Evolutionary conservation across 2,113 vertebrate genomes (phyloP), one percentile per base, ranked within the genome.

Genomic region (Himantopus leucocephalus): DNA sequence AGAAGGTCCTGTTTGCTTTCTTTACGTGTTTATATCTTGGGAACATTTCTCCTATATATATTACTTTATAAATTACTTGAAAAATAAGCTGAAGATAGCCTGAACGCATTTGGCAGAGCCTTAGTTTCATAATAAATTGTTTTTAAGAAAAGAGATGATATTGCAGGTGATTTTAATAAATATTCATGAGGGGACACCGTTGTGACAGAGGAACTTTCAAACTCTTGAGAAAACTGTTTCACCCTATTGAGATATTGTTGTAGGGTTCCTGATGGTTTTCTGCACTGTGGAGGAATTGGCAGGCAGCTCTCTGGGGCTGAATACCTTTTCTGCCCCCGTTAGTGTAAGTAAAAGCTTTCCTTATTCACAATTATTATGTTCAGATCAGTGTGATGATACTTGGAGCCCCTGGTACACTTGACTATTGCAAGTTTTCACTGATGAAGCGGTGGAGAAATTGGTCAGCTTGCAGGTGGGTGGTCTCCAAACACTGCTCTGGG

Each of bases 311-410:
- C 30, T 43, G 12, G 17, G 34, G 5, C 66, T 56, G n/a, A 59
- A 53, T 32, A 20, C 8, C 22, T 80, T 73, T 60, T 17, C 37
- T 70, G 22, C 8, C 10, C 13, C 15, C 12, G 22, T 23, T 2
- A 62, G 14, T 6, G 11, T 3, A 18, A 73, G 10, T 10, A 48
- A 79, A 92, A 79, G 4, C 30, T 80, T 68, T 70, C 34, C 22
- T 53, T 30, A 8, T 20, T 24, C 48, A 17, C 24, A 8, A 4
- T 52, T 67, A 14, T 3, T 8, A 1, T 7, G 6, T 79, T 83
- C 39, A 32, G 22, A 14, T 39, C 0, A 30, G 30, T 9, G 18
- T 27, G 35, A 4, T 5, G 9, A 8, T 45, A 30, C 24, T 22
- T 35, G 27, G 18, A 63, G 27, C 41, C 18, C 62, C 55, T 43